These are phyloP conservation scores for Epinotia demarniana DNA, from an alignment of 2,888 invertebrate species.

Conservation along the genomic window DNA sequence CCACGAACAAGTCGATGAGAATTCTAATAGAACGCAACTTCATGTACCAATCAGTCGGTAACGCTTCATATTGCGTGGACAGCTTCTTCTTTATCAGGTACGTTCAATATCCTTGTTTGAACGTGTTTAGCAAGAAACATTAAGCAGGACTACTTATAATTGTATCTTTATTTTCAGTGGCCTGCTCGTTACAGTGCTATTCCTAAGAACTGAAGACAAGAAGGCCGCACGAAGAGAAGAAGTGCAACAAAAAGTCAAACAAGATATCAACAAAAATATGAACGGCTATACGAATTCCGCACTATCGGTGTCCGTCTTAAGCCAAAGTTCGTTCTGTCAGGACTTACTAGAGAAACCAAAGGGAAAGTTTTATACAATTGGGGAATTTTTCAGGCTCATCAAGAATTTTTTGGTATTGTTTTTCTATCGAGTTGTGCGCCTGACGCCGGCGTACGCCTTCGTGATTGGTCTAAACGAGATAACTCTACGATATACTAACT, in stretches of 20 bases:
- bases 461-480: constrained; percentile 91
- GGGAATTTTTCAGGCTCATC: constrained; percentile 70
- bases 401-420: constrained; percentile 81
- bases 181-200: constrained; percentile 89
- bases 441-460: constrained; percentile 93
- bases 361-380: constrained; percentile 64
- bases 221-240: constrained; percentile 68
- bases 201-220: constrained; percentile 86
- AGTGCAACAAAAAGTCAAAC: constrained; percentile 56
- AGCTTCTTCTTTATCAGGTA: constrained; percentile 95
- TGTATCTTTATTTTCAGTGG: constrained; percentile 81
- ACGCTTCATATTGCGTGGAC: constrained; percentile 94
- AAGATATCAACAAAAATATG: constrained; percentile 75
- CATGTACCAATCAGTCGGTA: constrained; percentile 92
- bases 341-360: constrained; percentile 74
- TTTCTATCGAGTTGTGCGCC: constrained; percentile 86
- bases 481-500: constrained; percentile 88
- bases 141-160: neutral
- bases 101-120: constrained; percentile 10
- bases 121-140: neutral
- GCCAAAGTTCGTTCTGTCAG: constrained; percentile 77
- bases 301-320: constrained; percentile 75
- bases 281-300: constrained; percentile 78
- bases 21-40: constrained; percentile 90
- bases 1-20: constrained; percentile 89